Evolutionary conservation across 2,113 vertebrate genomes (phyloP).

Genomic region (Arothron firmamentum): DNA sequence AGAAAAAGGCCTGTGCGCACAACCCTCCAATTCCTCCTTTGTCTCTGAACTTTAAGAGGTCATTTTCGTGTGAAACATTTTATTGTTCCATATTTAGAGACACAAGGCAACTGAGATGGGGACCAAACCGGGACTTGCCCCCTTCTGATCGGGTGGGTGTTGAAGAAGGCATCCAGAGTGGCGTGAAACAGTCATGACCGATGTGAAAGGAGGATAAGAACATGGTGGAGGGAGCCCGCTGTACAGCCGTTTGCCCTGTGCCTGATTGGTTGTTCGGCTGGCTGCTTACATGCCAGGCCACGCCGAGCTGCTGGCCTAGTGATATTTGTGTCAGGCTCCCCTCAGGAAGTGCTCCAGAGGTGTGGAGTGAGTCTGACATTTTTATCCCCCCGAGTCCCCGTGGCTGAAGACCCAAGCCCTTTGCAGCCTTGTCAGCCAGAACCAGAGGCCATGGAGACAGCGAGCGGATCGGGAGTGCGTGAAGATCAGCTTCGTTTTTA

Average conservation of each 20-base stretch:
- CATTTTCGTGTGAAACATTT: no score
- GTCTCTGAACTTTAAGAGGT: no score
- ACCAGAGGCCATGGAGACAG: slow-evolving; percentile 29
- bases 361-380: slow-evolving; percentile 67
- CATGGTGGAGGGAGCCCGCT: not conserved
- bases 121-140: no score
- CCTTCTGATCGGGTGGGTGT: not conserved
- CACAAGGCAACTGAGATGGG: no score
- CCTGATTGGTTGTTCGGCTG: slow-evolving; percentile 22
- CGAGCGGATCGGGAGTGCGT: slow-evolving; percentile 24
- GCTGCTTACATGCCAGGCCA: slow-evolving; percentile 46
- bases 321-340: slow-evolving; percentile 61
- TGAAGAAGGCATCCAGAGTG: not conserved
- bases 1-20: slow-evolving; percentile 50
- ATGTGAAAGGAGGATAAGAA: not conserved
- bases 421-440: slow-evolving; percentile 56
- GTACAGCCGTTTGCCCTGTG: slow-evolving; percentile 5
- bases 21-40: slow-evolving; percentile 2
- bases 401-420: slow-evolving; percentile 50
- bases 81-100: no score
- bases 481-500: slow-evolving; percentile 31
- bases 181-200: not conserved
- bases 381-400: slow-evolving; percentile 40
- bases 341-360: slow-evolving; percentile 52
- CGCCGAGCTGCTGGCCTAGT: slow-evolving; percentile 49